Evolutionary conservation across 2,113 vertebrate genomes (phyloP).

Genomic region (Bungarus multicinctus): DNA sequence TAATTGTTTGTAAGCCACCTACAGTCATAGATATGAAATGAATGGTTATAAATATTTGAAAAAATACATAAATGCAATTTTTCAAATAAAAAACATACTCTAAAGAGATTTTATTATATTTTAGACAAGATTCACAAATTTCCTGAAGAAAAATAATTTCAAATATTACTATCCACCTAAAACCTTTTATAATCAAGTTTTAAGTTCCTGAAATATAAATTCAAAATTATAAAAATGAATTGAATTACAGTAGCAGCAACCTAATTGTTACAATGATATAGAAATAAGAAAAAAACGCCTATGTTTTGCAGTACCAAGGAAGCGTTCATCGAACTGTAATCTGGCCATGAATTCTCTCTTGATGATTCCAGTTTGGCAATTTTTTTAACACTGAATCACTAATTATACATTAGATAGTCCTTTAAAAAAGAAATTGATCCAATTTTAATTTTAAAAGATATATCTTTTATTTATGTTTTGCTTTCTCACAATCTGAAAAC

Average conservation of each 20-base stretch:
- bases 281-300: neutral
- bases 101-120: neutral
- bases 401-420: neutral
- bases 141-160: neutral
- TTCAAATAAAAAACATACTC: neutral
- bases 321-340: neutral
- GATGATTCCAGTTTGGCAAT: neutral
- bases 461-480: neutral
- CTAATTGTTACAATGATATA: neutral
- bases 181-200: neutral
- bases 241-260: neutral
- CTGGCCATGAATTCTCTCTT: neutral
- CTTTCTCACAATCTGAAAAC: neutral
- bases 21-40: neutral
- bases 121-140: neutral
- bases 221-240: neutral
- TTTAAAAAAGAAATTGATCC: neutral
- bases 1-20: neutral
- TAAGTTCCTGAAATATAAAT: neutral
- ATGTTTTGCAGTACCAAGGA: neutral
- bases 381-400: neutral
- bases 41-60: neutral
- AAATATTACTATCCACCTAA: neutral
- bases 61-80: neutral
- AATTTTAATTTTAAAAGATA: neutral